A percentile compares a stretch with the other conserved stretches of the same genome.
Conservation (phyloP, 2,113 vertebrate genomes). For the Arvicanthis niloticus region DNA sequence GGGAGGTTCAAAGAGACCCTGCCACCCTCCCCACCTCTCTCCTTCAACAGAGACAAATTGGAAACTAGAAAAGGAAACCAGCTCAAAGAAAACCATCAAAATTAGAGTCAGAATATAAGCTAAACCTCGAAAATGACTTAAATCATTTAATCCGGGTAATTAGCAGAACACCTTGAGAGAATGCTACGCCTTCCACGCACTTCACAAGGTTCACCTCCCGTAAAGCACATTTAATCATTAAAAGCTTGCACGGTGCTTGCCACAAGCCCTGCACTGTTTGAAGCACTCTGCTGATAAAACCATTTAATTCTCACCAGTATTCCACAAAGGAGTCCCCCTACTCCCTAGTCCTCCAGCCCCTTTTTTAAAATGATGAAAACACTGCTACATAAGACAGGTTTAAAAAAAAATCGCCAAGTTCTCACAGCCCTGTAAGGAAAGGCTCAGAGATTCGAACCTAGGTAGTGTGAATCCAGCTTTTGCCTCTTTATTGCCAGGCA, state of each 20-base stretch:
- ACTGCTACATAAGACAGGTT: too few species aligned
- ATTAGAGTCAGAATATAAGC: constrained; percentile 40
- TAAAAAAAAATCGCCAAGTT: too few species aligned
- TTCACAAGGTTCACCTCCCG: not conserved
- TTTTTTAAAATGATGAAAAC: not conserved
- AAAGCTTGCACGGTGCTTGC: not conserved
- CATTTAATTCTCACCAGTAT: not conserved
- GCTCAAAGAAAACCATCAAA: constrained; percentile 39
- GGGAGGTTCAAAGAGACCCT: constrained; percentile 35
- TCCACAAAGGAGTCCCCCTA: not conserved
- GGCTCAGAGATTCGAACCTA: not conserved
- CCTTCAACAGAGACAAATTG: not conserved
- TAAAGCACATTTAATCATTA: constrained; percentile 23
- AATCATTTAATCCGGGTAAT: constrained; percentile 47
- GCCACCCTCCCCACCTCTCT: not conserved
- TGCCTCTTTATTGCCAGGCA: not conserved
- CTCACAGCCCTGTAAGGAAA: not conserved
- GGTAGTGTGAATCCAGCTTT: not conserved
- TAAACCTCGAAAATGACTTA: constrained; percentile 35
- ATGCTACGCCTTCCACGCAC: not conserved
- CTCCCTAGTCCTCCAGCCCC: too few species aligned
- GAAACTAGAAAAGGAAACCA: not conserved
- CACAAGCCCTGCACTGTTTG: not conserved
- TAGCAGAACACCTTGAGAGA: constrained; percentile 24
- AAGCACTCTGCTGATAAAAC: not conserved